phyloP scores from a whole-genome alignment of 2,113 vertebrate species.

The Macrotus californicus region DNA sequence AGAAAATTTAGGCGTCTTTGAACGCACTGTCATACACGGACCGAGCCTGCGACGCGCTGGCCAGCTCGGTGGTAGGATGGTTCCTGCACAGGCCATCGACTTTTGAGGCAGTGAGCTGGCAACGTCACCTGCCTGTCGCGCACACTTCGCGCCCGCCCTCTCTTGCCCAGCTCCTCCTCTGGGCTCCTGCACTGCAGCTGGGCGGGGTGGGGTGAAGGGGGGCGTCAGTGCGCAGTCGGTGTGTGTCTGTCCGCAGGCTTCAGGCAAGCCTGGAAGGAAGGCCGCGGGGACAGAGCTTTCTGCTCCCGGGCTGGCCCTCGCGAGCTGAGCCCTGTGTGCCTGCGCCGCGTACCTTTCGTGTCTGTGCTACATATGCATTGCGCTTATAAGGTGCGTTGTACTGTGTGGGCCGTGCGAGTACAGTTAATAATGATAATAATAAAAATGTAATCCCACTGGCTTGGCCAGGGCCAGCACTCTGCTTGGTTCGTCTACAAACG shows the following conservation, averaged over 20 bases:
- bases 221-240: rapidly evolving
- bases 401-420: neutral
- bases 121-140: neutral
- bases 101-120: neutral
- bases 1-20: neutral
- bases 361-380: neutral
- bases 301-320: neutral
- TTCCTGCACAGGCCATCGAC: neutral
- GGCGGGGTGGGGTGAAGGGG: too few relatives aligned
- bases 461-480: neutral
- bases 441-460: neutral
- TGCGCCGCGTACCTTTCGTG: neutral
- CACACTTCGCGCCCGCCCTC: rapidly evolving
- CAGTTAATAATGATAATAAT: neutral
- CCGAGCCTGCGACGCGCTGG: neutral
- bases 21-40: neutral
- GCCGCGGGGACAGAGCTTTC: neutral
- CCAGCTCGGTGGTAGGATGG: neutral
- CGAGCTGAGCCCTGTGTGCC: neutral
- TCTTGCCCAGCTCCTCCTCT: neutral
- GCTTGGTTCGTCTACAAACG: neutral
- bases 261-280: neutral
- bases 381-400: neutral
- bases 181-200: neutral
- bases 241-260: neutral